Conservation (phyloP, 2,888 invertebrate genomes). For the Ennomos erosarius region DNA sequence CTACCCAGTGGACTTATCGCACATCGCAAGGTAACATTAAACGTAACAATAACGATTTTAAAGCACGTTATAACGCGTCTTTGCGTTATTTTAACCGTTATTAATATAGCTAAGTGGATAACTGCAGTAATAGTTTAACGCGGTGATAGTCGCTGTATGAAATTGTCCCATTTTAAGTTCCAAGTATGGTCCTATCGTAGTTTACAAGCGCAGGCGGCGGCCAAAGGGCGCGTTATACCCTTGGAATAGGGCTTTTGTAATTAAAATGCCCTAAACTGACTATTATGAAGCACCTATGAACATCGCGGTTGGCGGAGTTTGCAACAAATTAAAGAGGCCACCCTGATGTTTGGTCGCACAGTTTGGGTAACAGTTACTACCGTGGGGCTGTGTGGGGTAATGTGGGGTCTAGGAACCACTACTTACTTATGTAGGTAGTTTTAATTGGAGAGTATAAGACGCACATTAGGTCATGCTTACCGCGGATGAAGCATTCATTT, state of each 20-base stretch:
- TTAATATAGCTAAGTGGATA: constrained; percentile 58
- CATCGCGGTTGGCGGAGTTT: constrained; percentile 54
- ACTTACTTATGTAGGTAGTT: too few relatives aligned
- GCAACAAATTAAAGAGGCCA: constrained; percentile 44
- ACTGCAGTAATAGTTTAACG: constrained; percentile 58
- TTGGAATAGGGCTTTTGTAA: constrained; percentile 76
- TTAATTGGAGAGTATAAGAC: too few relatives aligned
- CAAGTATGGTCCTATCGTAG: constrained; percentile 66
- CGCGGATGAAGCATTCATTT: too few relatives aligned
- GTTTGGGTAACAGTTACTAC: constrained; percentile 22
- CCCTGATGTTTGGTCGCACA: constrained; percentile 26
- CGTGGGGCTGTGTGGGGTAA: too few relatives aligned
- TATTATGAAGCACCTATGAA: constrained; percentile 69
- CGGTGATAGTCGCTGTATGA: constrained; percentile 59
- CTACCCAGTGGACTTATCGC: constrained; percentile 12
- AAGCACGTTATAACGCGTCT: constrained; percentile 15
- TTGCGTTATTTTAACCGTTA: constrained; percentile 37
- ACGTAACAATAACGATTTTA: constrained; percentile 10
- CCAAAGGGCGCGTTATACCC: constrained; percentile 79
- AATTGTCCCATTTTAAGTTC: constrained; percentile 57
- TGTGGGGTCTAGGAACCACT: too few relatives aligned
- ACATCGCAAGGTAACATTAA: constrained; percentile 20
- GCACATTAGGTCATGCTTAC: too few relatives aligned
- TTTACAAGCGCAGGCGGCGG: constrained; percentile 72
- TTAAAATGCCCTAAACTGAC: constrained; percentile 81